These are phyloP conservation scores for Drosophila pegasa DNA, from an alignment of 2,888 invertebrate genomes.

Conservation along the genomic window DNA sequence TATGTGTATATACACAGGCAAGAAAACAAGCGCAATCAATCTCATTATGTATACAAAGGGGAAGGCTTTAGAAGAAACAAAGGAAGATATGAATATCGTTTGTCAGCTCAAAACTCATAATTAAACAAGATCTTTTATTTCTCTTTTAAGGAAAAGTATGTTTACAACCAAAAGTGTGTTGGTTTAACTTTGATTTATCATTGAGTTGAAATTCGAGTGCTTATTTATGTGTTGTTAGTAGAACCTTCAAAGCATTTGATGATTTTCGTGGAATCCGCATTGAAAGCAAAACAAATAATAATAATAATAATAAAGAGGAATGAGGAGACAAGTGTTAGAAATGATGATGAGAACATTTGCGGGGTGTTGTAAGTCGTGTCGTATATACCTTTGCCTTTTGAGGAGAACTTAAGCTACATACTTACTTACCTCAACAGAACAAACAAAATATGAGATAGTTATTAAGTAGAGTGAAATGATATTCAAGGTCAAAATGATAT, in stretches of 20 bases:
- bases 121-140: neutral
- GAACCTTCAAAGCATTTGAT: constrained; percentile 77
- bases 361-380: constrained; percentile 29
- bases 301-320: constrained; percentile 16
- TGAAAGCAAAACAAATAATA: constrained; percentile 19
- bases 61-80: constrained; percentile 17
- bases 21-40: constrained; percentile 43
- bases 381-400: constrained; percentile 46
- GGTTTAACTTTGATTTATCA: constrained; percentile 6
- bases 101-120: constrained; percentile 30
- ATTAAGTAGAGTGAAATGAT: constrained; percentile 5
- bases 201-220: constrained; percentile 28
- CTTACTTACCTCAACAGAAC: constrained; percentile 70
- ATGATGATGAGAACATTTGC: constrained; percentile 57
- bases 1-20: constrained; percentile 21
- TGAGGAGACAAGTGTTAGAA: constrained; percentile 32
- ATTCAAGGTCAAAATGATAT: neutral
- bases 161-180: constrained; percentile 17
- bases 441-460: constrained; percentile 22
- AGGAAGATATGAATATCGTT: constrained; percentile 75
- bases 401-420: constrained; percentile 40
- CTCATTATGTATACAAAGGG: constrained; percentile 25
- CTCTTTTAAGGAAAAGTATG: constrained; percentile 3
- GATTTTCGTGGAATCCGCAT: constrained; percentile 83
- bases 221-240: constrained; percentile 28